Evolutionary conservation across 1,140 invertebrate species (phyloP).

Genomic region (Drosophila subpulchrella): DNA sequence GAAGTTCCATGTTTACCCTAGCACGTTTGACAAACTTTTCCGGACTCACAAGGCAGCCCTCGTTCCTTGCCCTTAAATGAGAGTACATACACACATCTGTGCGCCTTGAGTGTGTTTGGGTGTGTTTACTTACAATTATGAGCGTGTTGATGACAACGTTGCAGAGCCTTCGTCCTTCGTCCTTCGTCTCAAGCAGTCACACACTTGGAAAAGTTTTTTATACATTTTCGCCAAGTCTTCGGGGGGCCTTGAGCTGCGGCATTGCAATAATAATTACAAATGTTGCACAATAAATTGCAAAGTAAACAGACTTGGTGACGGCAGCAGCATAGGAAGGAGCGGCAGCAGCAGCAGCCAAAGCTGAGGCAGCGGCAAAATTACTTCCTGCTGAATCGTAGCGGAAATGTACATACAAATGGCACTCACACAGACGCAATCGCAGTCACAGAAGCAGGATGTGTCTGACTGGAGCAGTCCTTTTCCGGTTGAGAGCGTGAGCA

Average conservation of each 20-base stretch:
- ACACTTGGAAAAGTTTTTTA: conserved; percentile 55
- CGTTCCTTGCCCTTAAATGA: conserved; percentile 21
- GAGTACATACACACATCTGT: neutral
- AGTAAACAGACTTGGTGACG: conserved; percentile 70
- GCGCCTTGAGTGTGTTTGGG: conserved; percentile 56
- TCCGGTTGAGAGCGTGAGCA: conserved; percentile 46
- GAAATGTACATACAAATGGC: conserved; percentile 79
- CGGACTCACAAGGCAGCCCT: conserved; percentile 26
- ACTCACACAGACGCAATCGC: conserved; percentile 54
- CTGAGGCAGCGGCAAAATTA: conserved; percentile 65
- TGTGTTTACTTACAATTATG: conserved; percentile 82
- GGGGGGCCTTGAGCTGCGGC: conserved; percentile 42
- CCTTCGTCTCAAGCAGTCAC: conserved; percentile 66
- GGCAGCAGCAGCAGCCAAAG: neutral
- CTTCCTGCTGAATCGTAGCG: conserved; percentile 78
- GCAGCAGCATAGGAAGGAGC: conserved; percentile 5
- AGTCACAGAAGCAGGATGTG: conserved; percentile 53
- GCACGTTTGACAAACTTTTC: conserved; percentile 14
- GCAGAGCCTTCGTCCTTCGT: conserved; percentile 27
- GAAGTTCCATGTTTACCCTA: too few relatives aligned
- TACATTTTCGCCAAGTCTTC: conserved; percentile 42
- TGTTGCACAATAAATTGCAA: conserved; percentile 83
- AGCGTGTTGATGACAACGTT: conserved; percentile 76
- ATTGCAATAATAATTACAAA: conserved; percentile 84
- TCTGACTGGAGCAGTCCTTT: conserved; percentile 40